Base-by-base conservation (phyloP, 2,113 vertebrate genomes). In the Girardinichthys multiradiatus region DNA sequence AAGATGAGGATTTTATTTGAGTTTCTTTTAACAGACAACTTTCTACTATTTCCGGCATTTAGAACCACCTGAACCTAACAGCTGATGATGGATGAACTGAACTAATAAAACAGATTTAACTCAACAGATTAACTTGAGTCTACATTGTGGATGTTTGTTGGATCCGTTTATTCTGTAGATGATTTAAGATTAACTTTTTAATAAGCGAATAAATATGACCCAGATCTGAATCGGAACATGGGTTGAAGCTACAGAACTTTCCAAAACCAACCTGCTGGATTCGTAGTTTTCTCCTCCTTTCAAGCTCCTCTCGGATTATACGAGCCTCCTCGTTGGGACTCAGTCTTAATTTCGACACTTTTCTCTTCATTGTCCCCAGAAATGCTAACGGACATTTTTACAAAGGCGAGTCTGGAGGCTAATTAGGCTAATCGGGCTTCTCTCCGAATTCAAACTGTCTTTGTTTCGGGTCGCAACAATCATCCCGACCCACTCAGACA, bases 271-370 rank as follows among this genome's bases (percentile, higher is more conserved):
- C 97, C 94, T 99, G 98, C 37, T 97, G 94, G 37, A 99, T 88
- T 67, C 98, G 94, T 57, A 98, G 86, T 87, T 95, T 98, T 70
- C 97, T 92, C 85, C 98, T 94, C 82, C 97, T 93, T 72, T 97
- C 96, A 0, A 92, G 92, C 54, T 99, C 98, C 63, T 98, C 96
- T 82, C 95, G 94, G 68, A 98, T 71, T 65, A 98, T 51, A 65
- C 94, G 93, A 21, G 95, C 94, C 91, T 99, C 97, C 74, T 99
- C 98, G 72, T 98, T 99, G 0, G 98, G 97, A 80, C 98, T 99
- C 60, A 95, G 87, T 68, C 94, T 91, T 72, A 98, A 4, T 7
- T 81, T 89, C 6, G 88, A 72, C 65, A 88, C 74, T 86, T 96
- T 96, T 57, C 94, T 93, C 86, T 95, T 97, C 98, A 98, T 98